Evolutionary conservation across 1,140 invertebrate genomes (phyloP).

Genomic region (Oncopeltus fasciatus): DNA sequence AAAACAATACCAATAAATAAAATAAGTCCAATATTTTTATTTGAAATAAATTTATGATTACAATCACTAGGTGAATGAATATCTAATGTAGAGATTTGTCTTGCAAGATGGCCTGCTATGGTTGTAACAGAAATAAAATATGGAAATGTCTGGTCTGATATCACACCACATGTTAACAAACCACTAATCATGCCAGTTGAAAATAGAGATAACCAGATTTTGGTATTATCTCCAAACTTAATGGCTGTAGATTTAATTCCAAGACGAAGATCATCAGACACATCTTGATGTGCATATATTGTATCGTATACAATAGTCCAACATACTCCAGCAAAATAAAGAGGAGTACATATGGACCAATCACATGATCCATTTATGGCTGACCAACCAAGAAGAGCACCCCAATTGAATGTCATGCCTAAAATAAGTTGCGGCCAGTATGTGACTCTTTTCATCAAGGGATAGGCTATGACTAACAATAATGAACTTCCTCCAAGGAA

Average conservation of each 20-base stretch:
- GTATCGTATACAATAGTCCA: slow-evolving; percentile 98
- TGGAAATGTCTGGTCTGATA: slow-evolving; percentile 63
- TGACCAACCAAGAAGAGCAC: slow-evolving; percentile 81
- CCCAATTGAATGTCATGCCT: slow-evolving; percentile 97
- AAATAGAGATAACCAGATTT: slow-evolving; percentile 64
- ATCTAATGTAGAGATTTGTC: slow-evolving; percentile 73
- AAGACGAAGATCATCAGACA: slow-evolving; percentile 68
- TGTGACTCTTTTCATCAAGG: slow-evolving; percentile 84
- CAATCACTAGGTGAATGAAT: slow-evolving; percentile 75
- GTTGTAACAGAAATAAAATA: slow-evolving; percentile 62
- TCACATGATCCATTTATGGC: slow-evolving; percentile 59
- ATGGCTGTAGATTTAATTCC: slow-evolving; percentile 91
- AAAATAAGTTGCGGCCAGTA: slow-evolving; percentile 87
- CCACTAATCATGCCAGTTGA: slow-evolving; percentile 49
- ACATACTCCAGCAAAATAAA: slow-evolving; percentile 75
- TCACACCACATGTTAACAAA: slow-evolving; percentile 45
- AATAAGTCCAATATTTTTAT: slow-evolving; percentile 73
- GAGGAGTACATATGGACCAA: slow-evolving; percentile 59
- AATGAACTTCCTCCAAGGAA: slow-evolving; percentile 68
- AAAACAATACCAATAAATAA: slow-evolving; percentile 71
- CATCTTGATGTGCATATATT: slow-evolving; percentile 96
- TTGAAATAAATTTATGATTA: slow-evolving; percentile 77
- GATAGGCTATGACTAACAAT: slow-evolving; percentile 77
- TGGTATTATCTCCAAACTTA: slow-evolving; percentile 72
- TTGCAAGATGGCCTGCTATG: slow-evolving; percentile 50